A percentile compares a stretch with the other conserved stretches of the same genome.
These are phyloP conservation scores for Globia sparganii DNA, from an alignment of 2,888 invertebrate genomes.

Conservation along the genomic window DNA sequence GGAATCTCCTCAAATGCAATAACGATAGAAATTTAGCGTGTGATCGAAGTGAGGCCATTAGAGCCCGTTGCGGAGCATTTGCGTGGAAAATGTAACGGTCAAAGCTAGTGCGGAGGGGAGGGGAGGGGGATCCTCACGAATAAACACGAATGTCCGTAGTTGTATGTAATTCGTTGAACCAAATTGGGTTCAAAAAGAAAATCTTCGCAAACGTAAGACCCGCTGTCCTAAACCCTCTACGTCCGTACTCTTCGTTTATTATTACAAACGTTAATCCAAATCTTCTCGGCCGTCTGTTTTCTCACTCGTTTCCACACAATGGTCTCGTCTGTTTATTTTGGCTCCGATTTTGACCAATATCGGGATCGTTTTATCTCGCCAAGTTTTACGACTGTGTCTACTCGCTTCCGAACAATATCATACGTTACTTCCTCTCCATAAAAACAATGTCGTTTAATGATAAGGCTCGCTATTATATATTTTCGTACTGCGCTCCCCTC, in stretches of 20 bases:
- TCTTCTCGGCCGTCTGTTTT: conserved; percentile 27
- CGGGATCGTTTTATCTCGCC: conserved; percentile 58
- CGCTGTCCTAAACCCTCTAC: conserved; percentile 45
- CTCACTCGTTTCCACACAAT: conserved; percentile 39
- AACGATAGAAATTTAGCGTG: conserved; percentile 63
- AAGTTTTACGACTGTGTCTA: conserved; percentile 66
- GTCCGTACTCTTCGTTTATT: conserved; percentile 45
- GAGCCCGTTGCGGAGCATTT: conserved; percentile 61
- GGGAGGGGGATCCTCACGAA: conserved; percentile 43
- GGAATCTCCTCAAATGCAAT: conserved; percentile 56
- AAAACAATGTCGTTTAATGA: conserved; percentile 69
- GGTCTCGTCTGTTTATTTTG: conserved; percentile 55
- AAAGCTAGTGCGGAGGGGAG: conserved; percentile 45
- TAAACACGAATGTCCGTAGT: conserved; percentile 64
- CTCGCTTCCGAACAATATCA: conserved; percentile 68
- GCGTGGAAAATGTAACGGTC: conserved; percentile 67
- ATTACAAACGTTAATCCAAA: conserved; percentile 62
- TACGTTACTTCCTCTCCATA: conserved; percentile 70
- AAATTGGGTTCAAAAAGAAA: conserved; percentile 66
- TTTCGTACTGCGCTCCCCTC: conserved; percentile 45
- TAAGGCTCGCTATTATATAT: conserved; percentile 66
- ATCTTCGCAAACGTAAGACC: conserved; percentile 49
- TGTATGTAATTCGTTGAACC: conserved; percentile 60
- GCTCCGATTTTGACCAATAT: conserved; percentile 61
- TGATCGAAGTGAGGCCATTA: conserved; percentile 66